These are phyloP conservation scores for Tiaroga cobitis DNA, from an alignment of 2,797 vertebrate species.

Conservation along the genomic window DNA sequence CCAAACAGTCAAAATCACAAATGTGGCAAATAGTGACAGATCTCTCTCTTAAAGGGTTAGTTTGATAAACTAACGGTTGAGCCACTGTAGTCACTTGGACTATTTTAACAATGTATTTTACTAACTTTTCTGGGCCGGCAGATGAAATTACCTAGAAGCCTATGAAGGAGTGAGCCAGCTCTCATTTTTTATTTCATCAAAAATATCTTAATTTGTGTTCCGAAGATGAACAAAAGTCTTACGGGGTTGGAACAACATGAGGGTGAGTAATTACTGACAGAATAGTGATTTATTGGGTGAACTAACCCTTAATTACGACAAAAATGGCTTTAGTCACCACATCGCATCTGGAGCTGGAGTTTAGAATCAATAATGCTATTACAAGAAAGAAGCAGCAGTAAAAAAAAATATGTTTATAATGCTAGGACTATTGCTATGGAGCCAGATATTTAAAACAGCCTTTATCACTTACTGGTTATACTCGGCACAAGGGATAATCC, in stretches of 20 bases:
- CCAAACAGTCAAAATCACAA: not conserved
- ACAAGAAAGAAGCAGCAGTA: not conserved
- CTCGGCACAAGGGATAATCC: not conserved
- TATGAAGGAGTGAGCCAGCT: too few relatives aligned
- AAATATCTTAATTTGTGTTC: too few relatives aligned
- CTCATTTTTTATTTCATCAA: too few relatives aligned
- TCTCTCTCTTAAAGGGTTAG: not conserved
- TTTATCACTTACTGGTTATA: not conserved
- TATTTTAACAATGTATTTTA: too few relatives aligned
- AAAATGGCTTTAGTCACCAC: not conserved
- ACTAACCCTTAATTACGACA: not conserved
- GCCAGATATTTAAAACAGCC: not conserved
- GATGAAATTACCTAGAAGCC: too few relatives aligned
- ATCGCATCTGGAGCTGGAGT: not conserved
- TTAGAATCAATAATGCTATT: not conserved
- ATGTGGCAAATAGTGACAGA: not conserved
- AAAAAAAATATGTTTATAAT: not conserved
- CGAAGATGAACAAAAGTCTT: too few relatives aligned
- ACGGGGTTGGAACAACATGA: too few relatives aligned
- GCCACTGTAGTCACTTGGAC: too few relatives aligned
- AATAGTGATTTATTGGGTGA: too few relatives aligned
- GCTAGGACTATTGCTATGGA: not conserved
- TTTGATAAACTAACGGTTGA: too few relatives aligned
- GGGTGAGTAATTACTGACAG: too few relatives aligned
- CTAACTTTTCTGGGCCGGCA: too few relatives aligned